Evolutionary conservation across 1,140 invertebrate species (phyloP).

Genomic region (Neotoxoptera formosana): DNA sequence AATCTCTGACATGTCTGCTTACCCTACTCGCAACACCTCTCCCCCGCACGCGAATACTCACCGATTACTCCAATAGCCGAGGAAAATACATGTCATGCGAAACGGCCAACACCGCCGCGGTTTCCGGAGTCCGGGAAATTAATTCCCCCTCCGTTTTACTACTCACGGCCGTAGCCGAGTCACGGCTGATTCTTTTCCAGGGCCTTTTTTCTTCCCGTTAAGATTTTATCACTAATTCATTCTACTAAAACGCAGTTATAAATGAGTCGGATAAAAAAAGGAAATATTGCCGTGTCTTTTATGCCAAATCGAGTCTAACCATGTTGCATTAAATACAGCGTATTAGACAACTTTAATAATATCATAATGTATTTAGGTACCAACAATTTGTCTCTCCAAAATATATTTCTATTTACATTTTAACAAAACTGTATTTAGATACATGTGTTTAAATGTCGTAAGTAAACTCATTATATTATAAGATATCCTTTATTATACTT

Average conservation of each 20-base stretch:
- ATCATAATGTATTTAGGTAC: neutral
- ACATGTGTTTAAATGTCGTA: neutral
- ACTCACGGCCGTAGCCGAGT: neutral
- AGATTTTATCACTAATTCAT: neutral
- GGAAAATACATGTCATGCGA: slow-evolving; percentile 23
- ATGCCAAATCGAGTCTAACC: neutral
- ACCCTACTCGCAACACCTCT: neutral
- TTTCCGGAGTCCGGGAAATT: slow-evolving; percentile 21
- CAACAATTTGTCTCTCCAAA: neutral
- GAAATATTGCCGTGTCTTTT: neutral
- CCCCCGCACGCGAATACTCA: neutral
- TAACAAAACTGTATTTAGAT: neutral
- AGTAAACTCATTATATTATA: neutral
- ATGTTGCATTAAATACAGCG: neutral
- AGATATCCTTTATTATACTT: neutral
- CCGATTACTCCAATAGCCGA: neutral
- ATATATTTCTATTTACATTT: neutral
- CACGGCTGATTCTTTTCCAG: neutral
- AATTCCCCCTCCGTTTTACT: neutral
- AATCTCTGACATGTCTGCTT: slow-evolving; percentile 13
- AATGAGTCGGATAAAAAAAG: neutral
- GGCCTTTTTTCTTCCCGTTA: neutral
- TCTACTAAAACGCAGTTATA: neutral
- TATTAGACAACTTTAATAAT: neutral
- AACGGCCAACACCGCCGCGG: neutral